Conservation (phyloP, 2,797 vertebrate genomes). For the Neomorphus geoffroyi region DNA sequence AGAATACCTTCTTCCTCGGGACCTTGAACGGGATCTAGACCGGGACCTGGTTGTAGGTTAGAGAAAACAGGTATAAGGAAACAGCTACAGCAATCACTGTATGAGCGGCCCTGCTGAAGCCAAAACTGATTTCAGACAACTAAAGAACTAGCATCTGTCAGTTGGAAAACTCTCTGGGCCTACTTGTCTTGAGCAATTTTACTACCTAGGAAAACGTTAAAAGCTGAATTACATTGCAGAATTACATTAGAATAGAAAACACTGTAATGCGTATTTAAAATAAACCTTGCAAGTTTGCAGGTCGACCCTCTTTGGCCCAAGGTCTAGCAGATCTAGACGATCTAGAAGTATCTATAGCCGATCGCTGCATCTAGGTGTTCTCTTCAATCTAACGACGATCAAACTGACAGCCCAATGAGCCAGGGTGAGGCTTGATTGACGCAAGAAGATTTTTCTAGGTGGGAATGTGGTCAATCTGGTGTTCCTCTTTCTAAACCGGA, state of each 20-base stretch:
- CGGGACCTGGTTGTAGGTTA: constrained; percentile 81
- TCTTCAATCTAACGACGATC: constrained; percentile 94
- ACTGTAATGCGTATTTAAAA: constrained; percentile 92
- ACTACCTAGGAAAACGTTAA: constrained; percentile 86
- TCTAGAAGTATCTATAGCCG: constrained; percentile 94
- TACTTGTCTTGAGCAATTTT: constrained; percentile 74
- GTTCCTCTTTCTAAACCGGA: constrained; percentile 88
- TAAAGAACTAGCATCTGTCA: constrained; percentile 72
- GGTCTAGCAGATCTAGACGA: constrained; percentile 92
- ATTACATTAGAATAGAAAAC: constrained; percentile 85
- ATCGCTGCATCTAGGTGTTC: constrained; percentile 92
- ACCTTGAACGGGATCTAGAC: constrained; percentile 82
- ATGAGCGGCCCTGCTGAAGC: constrained; percentile 43
- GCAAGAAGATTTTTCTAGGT: constrained; percentile 91
- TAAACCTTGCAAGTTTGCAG: constrained; percentile 95
- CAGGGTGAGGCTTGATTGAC: constrained; percentile 93
- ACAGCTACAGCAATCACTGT: neutral
- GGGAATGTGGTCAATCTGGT: constrained; percentile 87
- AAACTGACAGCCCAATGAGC: constrained; percentile 92
- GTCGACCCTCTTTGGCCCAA: constrained; percentile 93
- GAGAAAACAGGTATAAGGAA: constrained; percentile 67
- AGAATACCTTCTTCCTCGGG: constrained; percentile 81
- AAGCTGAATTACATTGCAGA: constrained; percentile 82
- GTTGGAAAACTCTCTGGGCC: constrained; percentile 79
- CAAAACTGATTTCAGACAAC: constrained; percentile 53